A percentile compares a stretch with the other conserved stretches of the same genome.
Conservation (phyloP, 1,140 invertebrate species). For the Pissodes strobi region DNA sequence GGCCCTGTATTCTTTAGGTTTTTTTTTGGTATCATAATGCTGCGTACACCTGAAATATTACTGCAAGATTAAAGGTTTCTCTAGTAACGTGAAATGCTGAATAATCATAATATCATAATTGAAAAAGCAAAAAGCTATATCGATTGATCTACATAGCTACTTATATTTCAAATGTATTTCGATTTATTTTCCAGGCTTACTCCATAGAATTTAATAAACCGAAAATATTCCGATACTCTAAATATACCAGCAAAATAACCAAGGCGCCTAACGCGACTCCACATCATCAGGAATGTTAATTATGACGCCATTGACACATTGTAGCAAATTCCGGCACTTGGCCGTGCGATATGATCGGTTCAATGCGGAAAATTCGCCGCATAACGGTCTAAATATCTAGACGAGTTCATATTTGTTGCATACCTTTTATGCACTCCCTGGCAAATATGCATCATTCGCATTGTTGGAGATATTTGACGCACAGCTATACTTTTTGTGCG, state of each 20-base stretch:
- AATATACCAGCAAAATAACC: constrained; percentile 43
- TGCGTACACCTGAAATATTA: too few species aligned
- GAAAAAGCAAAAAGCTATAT: too few species aligned
- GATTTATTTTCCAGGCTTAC: too few species aligned
- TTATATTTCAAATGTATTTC: too few species aligned
- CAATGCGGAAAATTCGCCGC: constrained; percentile 41
- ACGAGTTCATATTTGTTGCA: constrained; percentile 52
- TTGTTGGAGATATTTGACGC: constrained; percentile 33
- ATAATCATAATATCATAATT: too few species aligned
- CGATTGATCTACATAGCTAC: too few species aligned
- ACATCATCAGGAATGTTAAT: constrained; percentile 50
- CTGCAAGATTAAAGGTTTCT: too few species aligned
- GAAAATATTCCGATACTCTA: too few species aligned
- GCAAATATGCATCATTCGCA: constrained; percentile 52
- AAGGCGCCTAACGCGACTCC: constrained; percentile 40
- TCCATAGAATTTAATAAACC: too few species aligned
- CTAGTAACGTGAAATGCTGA: too few species aligned
- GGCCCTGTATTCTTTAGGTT: too few species aligned
- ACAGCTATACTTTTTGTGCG: constrained; percentile 13
- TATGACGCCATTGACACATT: constrained; percentile 51
- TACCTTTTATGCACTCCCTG: constrained; percentile 49
- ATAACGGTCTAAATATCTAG: constrained; percentile 47
- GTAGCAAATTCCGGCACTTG: constrained; percentile 49
- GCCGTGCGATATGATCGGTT: constrained; percentile 44
- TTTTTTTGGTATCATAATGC: too few species aligned